These are phyloP conservation scores for Serilophus lunatus DNA, from an alignment of 2,113 vertebrate genomes.

Conservation along the genomic window DNA sequence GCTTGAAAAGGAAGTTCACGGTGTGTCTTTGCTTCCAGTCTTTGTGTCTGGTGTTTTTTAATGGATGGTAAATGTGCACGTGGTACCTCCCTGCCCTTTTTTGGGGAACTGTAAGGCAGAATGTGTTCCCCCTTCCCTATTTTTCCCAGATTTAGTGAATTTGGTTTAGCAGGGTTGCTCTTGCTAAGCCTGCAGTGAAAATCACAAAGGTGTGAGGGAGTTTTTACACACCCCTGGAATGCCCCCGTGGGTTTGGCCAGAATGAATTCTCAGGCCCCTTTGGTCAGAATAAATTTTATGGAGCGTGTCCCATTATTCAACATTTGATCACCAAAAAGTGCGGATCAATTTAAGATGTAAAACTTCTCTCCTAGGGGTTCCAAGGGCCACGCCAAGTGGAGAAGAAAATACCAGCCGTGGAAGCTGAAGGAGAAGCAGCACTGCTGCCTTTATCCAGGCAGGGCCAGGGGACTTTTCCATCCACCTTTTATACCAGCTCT, in stretches of 20 bases:
- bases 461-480: not conserved
- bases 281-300: not conserved
- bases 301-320: not conserved
- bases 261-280: not conserved
- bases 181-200: not conserved
- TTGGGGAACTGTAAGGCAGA: not conserved
- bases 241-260: not conserved
- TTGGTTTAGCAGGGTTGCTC: not conserved
- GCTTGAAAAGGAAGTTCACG: constrained; percentile 75
- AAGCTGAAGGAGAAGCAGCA: not conserved
- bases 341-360: not conserved
- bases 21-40: constrained; percentile 53
- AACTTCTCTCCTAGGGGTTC: constrained; percentile 68
- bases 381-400: constrained; percentile 68
- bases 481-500: constrained; percentile 24
- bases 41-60: not conserved
- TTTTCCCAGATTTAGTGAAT: not conserved
- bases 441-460: not conserved
- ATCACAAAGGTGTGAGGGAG: not conserved
- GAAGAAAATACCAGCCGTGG: constrained; percentile 48
- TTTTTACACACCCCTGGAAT: not conserved
- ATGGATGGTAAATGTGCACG: not conserved
- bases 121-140: rapidly evolving
- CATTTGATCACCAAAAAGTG: not conserved
- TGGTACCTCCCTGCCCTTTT: not conserved